Percentiles rank a stretch among this genome's conserved stretches.
phyloP scores from a whole-genome alignment of 2,888 invertebrate genomes.

The Nymphalis urticae region DNA sequence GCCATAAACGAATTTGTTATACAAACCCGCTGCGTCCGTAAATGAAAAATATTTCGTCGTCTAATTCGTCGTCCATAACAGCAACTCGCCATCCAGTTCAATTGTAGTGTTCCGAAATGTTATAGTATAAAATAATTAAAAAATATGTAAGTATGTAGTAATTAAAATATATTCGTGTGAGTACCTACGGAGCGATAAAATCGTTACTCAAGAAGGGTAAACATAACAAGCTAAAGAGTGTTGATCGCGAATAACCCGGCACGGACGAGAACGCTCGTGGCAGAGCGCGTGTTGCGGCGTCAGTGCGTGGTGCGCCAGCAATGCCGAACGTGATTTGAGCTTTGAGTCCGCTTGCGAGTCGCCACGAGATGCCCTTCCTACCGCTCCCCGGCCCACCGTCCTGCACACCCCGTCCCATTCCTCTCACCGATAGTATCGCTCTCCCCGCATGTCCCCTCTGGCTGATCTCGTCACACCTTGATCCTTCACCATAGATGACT shows the following conservation, averaged over 20 bases:
- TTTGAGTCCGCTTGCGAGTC: conserved; percentile 48
- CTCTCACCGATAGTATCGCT: conserved; percentile 34
- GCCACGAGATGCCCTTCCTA: conserved; percentile 54
- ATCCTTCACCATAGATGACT: conserved; percentile 32
- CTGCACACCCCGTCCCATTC: conserved; percentile 43
- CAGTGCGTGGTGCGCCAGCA: conserved; percentile 64
- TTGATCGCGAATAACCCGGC: conserved; percentile 44
- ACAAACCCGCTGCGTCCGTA: conserved; percentile 73
- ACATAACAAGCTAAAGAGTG: conserved; percentile 34
- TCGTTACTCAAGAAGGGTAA: conserved; percentile 18
- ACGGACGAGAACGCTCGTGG: conserved; percentile 42
- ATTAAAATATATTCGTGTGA: neutral
- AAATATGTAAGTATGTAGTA: no score
- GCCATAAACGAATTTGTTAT: conserved; percentile 45
- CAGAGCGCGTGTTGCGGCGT: conserved; percentile 40
- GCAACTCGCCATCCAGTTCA: conserved; percentile 57
- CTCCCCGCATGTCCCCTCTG: conserved; percentile 26
- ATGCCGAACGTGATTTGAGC: conserved; percentile 71
- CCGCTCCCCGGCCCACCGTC: conserved; percentile 49
- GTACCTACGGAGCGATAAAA: conserved; percentile 32
- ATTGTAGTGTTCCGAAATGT: conserved; percentile 16
- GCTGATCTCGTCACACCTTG: conserved; percentile 36
- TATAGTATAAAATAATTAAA: conserved; percentile 10
- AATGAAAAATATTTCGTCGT: conserved; percentile 67
- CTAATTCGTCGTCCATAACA: conserved; percentile 68